A percentile compares a stretch with the other conserved stretches of the same genome.
Conservation (phyloP, 2,888 invertebrate genomes). For the Chrysomela aeneicollis region DNA sequence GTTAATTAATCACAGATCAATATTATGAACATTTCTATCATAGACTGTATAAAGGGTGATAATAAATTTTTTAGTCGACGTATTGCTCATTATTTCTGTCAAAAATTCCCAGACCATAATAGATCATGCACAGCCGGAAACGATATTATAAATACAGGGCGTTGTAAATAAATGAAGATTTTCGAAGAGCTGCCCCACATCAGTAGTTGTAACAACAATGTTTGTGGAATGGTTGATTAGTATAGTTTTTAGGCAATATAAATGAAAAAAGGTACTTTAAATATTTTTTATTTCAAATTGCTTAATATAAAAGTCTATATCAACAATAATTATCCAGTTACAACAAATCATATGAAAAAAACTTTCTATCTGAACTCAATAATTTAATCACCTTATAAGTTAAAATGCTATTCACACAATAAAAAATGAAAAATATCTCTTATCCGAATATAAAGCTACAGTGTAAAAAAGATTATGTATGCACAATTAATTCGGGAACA, state of each 20-base stretch:
- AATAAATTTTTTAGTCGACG: conserved; percentile 31
- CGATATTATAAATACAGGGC: too few relatives aligned
- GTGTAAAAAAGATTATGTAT: background rate
- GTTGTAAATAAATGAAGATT: too few relatives aligned
- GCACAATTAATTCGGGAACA: background rate
- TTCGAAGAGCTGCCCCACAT: too few relatives aligned
- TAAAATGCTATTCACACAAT: conserved; percentile 28
- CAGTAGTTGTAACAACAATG: too few relatives aligned
- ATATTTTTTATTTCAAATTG: conserved; percentile 36
- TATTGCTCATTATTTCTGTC: too few relatives aligned
- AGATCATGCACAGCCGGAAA: too few relatives aligned
- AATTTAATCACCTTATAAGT: conserved; percentile 21
- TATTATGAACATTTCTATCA: conserved; percentile 27
- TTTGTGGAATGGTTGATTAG: too few relatives aligned
- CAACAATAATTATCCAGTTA: conserved; percentile 28
- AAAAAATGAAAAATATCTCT: conserved; percentile 16
- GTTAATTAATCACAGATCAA: conserved; percentile 18
- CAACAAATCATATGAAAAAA: conserved; percentile 33
- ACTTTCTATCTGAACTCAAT: conserved; percentile 18
- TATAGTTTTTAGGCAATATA: background rate
- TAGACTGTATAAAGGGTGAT: conserved; percentile 36
- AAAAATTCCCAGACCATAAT: too few relatives aligned
- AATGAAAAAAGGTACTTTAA: background rate
- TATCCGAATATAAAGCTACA: conserved; percentile 7
- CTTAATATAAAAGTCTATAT: conserved; percentile 37